These are phyloP conservation scores for Heterotis niloticus DNA, from an alignment of 2,113 vertebrate genomes.

Conservation along the genomic window DNA sequence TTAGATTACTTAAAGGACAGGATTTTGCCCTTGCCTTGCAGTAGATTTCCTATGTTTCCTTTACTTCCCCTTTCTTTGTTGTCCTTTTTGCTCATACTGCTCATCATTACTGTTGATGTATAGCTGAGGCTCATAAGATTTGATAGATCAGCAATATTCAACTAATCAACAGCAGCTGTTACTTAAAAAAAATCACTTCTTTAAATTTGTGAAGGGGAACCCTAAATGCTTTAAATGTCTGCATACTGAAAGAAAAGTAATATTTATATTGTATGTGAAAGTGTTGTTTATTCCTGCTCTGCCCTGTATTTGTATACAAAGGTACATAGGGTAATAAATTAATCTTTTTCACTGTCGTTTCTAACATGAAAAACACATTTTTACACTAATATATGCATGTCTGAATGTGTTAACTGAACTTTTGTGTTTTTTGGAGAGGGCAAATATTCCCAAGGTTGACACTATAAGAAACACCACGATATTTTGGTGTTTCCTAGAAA, in stretches of 20 bases:
- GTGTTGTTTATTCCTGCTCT: too few species aligned
- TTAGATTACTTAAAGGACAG: slow-evolving; percentile 77
- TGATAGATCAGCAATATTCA: neutral
- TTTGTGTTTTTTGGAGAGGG: neutral
- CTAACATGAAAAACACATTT: too few species aligned
- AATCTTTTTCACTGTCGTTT: too few species aligned
- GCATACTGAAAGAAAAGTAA: too few species aligned
- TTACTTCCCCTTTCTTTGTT: slow-evolving; percentile 15
- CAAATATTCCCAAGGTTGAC: neutral
- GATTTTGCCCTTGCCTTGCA: slow-evolving; percentile 80
- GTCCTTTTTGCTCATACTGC: neutral
- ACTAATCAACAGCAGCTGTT: neutral
- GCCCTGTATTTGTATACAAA: too few species aligned
- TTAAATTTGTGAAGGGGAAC: neutral
- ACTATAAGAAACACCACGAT: too few species aligned
- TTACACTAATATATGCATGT: neutral
- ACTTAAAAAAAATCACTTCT: neutral
- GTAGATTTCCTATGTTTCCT: slow-evolving; percentile 49
- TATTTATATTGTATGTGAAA: too few species aligned
- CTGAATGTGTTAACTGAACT: neutral
- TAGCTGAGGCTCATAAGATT: neutral
- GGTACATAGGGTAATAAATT: too few species aligned
- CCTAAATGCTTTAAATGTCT: too few species aligned
- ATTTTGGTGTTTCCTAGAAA: too few species aligned
- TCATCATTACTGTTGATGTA: neutral